Percentiles rank a stretch among this genome's conserved stretches.
phyloP scores from a whole-genome alignment of 2,113 vertebrate genomes.

The Conger conger region DNA sequence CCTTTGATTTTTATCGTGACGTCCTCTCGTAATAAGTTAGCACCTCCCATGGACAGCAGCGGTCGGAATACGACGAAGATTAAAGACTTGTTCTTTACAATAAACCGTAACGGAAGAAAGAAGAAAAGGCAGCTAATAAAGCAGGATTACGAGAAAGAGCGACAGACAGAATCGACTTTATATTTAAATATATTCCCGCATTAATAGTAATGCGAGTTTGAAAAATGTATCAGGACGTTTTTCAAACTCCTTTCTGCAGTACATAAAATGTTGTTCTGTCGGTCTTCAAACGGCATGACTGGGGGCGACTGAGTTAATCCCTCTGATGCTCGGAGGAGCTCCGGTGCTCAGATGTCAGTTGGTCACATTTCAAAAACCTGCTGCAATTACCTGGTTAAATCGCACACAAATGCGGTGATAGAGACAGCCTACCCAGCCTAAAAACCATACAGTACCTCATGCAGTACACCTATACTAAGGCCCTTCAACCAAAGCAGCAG shows the following conservation, averaged over 20 bases:
- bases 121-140: background rate
- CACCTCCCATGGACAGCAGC: background rate
- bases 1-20: background rate
- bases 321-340: background rate
- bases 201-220: conserved; percentile 4
- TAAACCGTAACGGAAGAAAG: background rate
- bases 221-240: background rate
- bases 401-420: background rate
- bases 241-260: background rate
- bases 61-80: background rate
- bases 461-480: too few species aligned
- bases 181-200: conserved; percentile 1
- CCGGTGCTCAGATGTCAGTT: background rate
- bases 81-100: background rate
- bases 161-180: background rate
- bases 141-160: background rate
- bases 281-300: background rate
- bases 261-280: conserved; percentile 22
- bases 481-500: too few species aligned
- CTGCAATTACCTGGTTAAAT: background rate
- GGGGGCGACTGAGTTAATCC: background rate
- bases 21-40: background rate
- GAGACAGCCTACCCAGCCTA: too few species aligned
- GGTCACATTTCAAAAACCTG: background rate
- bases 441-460: too few species aligned